A percentile compares a stretch with the other conserved stretches of the same genome.
These are phyloP conservation scores for Phodopus roborovskii DNA, from an alignment of 2,113 vertebrate species.

Conservation along the genomic window DNA sequence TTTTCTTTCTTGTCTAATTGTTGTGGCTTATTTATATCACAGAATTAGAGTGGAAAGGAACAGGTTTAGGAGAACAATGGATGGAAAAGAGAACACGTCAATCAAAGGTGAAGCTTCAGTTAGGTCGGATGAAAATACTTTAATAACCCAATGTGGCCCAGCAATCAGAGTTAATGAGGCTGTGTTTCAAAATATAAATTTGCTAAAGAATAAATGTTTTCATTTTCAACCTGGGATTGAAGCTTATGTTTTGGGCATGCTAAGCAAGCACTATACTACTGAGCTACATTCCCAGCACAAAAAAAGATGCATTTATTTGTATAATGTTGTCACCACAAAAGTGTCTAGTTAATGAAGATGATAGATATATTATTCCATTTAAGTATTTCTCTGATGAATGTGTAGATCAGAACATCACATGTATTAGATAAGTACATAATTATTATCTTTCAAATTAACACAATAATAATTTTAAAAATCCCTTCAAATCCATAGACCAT, in stretches of 20 bases:
- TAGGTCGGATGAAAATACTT: background rate
- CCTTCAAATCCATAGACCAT: conserved; percentile 13
- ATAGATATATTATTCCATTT: background rate
- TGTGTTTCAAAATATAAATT: background rate
- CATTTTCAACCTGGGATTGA: background rate
- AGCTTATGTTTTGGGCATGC: background rate
- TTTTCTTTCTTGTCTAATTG: background rate
- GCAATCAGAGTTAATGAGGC: background rate
- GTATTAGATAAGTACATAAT: background rate
- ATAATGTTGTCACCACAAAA: background rate
- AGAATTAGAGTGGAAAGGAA: background rate
- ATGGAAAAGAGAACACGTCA: background rate
- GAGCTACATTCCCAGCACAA: background rate
- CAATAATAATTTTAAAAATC: background rate
- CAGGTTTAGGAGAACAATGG: background rate
- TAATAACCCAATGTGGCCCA: background rate
- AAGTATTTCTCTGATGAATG: background rate
- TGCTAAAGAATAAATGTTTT: background rate
- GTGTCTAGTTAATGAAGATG: background rate
- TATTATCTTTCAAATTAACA: background rate
- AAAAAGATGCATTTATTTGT: background rate
- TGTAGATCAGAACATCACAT: background rate
- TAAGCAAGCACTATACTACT: background rate
- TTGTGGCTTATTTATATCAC: background rate
- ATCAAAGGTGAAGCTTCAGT: background rate